Percentiles rank a stretch among this genome's conserved stretches.
Conservation (phyloP, 2,113 vertebrate species). For the Carassius auratus region DNA sequence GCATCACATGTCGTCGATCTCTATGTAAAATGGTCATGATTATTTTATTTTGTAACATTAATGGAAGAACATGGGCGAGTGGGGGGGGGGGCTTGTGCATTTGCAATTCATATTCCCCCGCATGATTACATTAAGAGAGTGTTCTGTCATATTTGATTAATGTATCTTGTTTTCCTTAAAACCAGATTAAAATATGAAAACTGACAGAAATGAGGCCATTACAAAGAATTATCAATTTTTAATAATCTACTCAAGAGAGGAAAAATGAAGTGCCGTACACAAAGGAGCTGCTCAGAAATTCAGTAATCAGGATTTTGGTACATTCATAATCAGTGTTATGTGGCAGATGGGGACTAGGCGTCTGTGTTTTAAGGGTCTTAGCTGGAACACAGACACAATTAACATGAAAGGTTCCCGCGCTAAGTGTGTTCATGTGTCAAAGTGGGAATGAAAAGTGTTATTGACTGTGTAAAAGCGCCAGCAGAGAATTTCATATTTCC, state of each 20-base stretch:
- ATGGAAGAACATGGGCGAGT: constrained; percentile 85
- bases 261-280: constrained; percentile 67
- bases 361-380: constrained; percentile 62
- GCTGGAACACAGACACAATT: constrained; percentile 69
- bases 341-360: constrained; percentile 59
- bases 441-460: constrained; percentile 62
- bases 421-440: constrained; percentile 66
- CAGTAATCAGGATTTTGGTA: constrained; percentile 75
- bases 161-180: constrained; percentile 92
- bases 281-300: constrained; percentile 70
- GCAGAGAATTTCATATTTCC: constrained; percentile 33
- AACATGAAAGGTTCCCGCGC: constrained; percentile 69
- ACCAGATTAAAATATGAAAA: constrained; percentile 89
- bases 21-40: constrained; percentile 89
- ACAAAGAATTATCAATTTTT: constrained; percentile 93
- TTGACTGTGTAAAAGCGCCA: constrained; percentile 51
- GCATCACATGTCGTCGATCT: constrained; percentile 75
- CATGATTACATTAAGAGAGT: constrained; percentile 95
- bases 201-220: constrained; percentile 93
- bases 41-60: constrained; percentile 92
- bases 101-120: constrained; percentile 97
- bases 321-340: constrained; percentile 73
- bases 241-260: constrained; percentile 78
- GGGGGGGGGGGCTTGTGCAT: constrained; percentile 73
- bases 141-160: constrained; percentile 98